A percentile compares a stretch with the other conserved stretches of the same genome.
Conservation (phyloP, 2,888 invertebrate genomes). For the Buathra laborator region DNA sequence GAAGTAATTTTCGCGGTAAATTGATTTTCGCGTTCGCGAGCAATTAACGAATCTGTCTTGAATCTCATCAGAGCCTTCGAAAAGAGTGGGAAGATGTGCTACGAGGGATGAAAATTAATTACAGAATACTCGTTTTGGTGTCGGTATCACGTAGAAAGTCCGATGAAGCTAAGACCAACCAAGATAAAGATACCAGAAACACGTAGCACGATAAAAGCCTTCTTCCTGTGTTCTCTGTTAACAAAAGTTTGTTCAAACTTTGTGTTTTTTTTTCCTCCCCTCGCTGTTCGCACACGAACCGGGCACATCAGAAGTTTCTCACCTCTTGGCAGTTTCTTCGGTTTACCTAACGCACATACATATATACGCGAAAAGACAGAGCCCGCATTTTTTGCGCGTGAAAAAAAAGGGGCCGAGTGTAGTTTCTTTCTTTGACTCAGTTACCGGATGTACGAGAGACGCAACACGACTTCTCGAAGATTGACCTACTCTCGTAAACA, state of each 20-base stretch:
- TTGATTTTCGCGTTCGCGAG: constrained; percentile 29
- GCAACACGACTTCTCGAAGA: background rate
- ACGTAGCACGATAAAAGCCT: constrained; percentile 5
- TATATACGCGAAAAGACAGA: background rate
- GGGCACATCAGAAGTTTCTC: constrained; percentile 9
- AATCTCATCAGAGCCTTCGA: background rate
- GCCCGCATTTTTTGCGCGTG: constrained; percentile 23
- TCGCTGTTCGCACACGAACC: background rate
- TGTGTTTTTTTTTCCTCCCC: background rate
- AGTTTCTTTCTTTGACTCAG: constrained; percentile 54
- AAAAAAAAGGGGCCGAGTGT: constrained; percentile 7
- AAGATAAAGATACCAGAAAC: background rate
- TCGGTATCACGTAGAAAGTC: background rate
- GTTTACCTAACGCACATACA: background rate
- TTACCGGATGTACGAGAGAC: constrained; percentile 41
- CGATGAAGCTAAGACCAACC: background rate
- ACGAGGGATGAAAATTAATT: background rate
- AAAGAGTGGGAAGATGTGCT: background rate
- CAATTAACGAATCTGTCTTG: constrained; percentile 25
- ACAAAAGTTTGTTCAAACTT: constrained; percentile 28
- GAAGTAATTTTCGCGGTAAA: constrained; percentile 13
- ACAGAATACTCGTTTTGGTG: background rate
- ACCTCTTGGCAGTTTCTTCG: constrained; percentile 6
- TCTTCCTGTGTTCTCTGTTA: constrained; percentile 4
- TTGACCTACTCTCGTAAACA: constrained; percentile 54